A percentile compares a stretch with the other conserved stretches of the same genome.
These are phyloP conservation scores for Atractosteus spatula DNA, from an alignment of 2,113 vertebrate species.

Conservation along the genomic window DNA sequence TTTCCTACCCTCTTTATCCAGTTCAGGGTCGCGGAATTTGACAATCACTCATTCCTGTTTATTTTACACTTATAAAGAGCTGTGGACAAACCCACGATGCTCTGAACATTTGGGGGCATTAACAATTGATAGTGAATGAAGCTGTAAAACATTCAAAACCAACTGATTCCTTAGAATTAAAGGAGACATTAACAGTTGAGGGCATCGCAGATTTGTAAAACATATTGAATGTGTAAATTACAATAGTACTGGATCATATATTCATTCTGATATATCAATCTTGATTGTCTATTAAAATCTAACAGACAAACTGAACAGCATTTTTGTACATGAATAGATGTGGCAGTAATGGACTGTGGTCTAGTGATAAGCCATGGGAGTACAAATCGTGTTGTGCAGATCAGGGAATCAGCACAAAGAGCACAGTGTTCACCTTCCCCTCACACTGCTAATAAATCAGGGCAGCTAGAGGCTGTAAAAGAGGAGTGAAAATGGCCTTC, in stretches of 20 bases:
- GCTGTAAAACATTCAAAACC: no score
- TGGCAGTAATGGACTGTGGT: slow-evolving; percentile 70
- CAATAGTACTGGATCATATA: no score
- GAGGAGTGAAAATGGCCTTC: neutral
- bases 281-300: neutral
- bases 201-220: slow-evolving; percentile 30
- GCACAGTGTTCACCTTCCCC: slow-evolving; percentile 49
- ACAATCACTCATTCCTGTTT: no score
- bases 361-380: slow-evolving; percentile 66
- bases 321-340: slow-evolving; percentile 46
- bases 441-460: slow-evolving; percentile 20
- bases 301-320: neutral
- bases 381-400: slow-evolving; percentile 29
- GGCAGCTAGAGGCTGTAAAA: no score
- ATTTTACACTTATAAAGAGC: no score
- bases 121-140: no score
- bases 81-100: no score
- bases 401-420: slow-evolving; percentile 50
- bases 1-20: no score
- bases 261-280: no score
- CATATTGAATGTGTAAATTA: no score
- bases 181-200: slow-evolving; percentile 34
- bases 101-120: no score
- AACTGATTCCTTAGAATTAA: slow-evolving; percentile 39
- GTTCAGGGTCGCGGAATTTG: no score